A percentile compares a stretch with the other conserved stretches of the same genome.
These are phyloP conservation scores for Oreortyx pictus DNA, from an alignment of 2,797 vertebrate species.

Conservation along the genomic window DNA sequence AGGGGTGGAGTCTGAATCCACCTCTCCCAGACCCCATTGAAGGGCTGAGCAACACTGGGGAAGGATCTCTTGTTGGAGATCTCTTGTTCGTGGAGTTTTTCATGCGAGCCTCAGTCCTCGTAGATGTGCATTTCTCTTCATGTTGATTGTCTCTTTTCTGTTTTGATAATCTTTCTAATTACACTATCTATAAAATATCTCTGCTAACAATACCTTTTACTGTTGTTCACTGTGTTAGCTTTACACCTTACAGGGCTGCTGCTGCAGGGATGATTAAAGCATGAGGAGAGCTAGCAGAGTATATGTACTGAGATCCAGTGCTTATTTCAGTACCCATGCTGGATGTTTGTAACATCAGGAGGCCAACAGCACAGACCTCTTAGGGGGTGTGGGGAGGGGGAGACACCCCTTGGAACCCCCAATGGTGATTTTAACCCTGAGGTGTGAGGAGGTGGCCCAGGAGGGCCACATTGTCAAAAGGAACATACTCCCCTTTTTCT, in stretches of 20 bases:
- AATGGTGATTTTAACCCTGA: neutral
- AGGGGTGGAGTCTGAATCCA: too few species aligned
- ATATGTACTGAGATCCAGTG: neutral
- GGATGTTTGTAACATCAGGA: neutral
- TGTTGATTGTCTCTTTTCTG: too few species aligned
- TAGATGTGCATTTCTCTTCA: too few species aligned
- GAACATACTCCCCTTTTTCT: neutral
- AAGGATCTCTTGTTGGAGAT: too few species aligned
- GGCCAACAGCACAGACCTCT: neutral
- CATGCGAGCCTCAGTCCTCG: too few species aligned
- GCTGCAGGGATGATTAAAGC: neutral
- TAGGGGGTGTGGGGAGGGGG: rapidly evolving
- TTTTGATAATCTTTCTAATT: too few species aligned
- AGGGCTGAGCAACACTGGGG: too few species aligned
- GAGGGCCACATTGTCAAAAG: neutral
- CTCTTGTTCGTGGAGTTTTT: too few species aligned
- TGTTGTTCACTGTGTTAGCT: too few species aligned
- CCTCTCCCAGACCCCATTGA: too few species aligned
- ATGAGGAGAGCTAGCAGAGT: neutral
- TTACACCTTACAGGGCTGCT: neutral
- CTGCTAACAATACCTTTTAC: too few species aligned
- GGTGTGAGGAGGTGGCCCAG: neutral
- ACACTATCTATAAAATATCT: too few species aligned
- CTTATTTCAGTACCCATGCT: neutral
- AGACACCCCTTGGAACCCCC: neutral